Base-by-base conservation (phyloP, 2,888 invertebrate species). In the Habroteleia sp. region DNA sequence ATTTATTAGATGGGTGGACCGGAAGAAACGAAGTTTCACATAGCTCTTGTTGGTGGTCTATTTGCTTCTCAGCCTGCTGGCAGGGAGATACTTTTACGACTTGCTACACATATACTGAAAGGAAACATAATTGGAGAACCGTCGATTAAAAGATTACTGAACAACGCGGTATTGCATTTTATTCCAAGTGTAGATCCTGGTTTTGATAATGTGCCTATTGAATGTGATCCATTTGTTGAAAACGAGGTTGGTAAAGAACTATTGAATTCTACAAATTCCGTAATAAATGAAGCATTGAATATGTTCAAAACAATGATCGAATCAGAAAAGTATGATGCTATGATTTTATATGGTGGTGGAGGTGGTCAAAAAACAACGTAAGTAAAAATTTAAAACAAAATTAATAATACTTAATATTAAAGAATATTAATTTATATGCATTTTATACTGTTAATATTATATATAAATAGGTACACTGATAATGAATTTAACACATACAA, bases 51-150 rank as follows among this genome's bases (percentile, higher is more conserved):
- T 17, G 97, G 97, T 73, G 96, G 96, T 52, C 87, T 96, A 48
- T 95, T 93, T 85, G 94, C 93, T 0, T 93, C 94, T 0, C 94
- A 97, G 83, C 95, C 96, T 0, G 89, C 95, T 8, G 96, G 97
- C 0, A 92, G 97, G 54, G 97, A 98, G 88, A 90, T 98, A 68
- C 89, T 94, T 0, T 83, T 97, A 0, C 93, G 97, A 87, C 91
- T 98, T 79, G 94, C 95, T 0, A 91, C 95, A 0, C 97, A 97
- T 89, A 89, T 97, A 11, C 88, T 94, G 14, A 92, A 91, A 52
- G 96, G 95, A 0, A 92, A 94, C 84, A 89, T 90, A 37, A 90
- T 93, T 52, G 92, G 92, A 16, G 93, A 96, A 81, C 92, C 93
- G 0, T 86, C 90, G 0, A 92, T 95, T 74, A 85, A 90, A 31